Base-by-base conservation (phyloP, 2,888 invertebrate genomes). In the Celastrina argiolus region DNA sequence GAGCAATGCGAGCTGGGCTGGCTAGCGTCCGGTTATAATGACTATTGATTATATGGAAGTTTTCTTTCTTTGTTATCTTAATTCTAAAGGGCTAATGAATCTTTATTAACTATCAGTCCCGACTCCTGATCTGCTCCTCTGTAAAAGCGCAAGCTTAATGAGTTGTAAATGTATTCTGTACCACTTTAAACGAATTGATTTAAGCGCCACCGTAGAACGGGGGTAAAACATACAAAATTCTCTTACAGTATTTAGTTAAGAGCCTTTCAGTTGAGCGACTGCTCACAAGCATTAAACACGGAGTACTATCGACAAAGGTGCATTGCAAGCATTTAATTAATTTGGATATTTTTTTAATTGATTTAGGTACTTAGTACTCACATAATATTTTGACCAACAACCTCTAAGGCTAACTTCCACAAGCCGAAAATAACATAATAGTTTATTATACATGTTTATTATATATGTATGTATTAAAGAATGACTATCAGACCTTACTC, bases 151-250 rank as follows among this genome's bases (percentile, higher is more conserved):
- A 22, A 22, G 51, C 26, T 14, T 26, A 51, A 51, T 51, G 51
- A 26, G 26, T 51, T 51, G 12, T 22, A 22, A 51, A 51, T 51
- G 22, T 51, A 26, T 10, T 51, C 51, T 51, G 12, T 26, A 51
- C 51, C 51, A 51, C 51, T 51, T 51, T 51, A 51, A 51, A 51
- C 22, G 51, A 51, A 51, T 51, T 51, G 51, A 22, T 26, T 51
- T 51, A 26, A 26, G 51, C 14, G 22, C 51, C 22, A 51, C 51
- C 51, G 12, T 51, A 10, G 36, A 12, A 36, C n/a, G 10, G 3
- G 14, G 51, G 22, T 14, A 12, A 3, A 22, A 22, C 22, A 26
- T 51, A 51, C 12, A 51, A 14, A 51, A 22, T 10, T 51, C 1
- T 51, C 51, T 51, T 1, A 14, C 22, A 51, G 12, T 7, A 31